Percentiles rank a stretch among this genome's conserved stretches.
These are phyloP conservation scores for Chelmon rostratus DNA, from an alignment of 2,797 vertebrate species.

Conservation along the genomic window DNA sequence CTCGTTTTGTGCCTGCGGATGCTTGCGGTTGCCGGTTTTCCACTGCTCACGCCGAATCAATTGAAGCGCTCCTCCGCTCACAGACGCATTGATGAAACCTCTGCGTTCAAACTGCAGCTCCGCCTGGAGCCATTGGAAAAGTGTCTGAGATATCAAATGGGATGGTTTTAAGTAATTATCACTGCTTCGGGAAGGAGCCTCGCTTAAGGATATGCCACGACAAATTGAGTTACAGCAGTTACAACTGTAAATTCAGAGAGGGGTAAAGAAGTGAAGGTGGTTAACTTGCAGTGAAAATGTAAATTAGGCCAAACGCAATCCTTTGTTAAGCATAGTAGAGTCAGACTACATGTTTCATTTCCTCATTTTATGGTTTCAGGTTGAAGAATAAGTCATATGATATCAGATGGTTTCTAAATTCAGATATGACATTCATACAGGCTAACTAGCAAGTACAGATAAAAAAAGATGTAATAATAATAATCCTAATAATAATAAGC, in stretches of 20 bases:
- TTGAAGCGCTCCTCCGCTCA: constrained; percentile 25
- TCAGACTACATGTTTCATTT: neutral
- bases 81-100: constrained; percentile 33
- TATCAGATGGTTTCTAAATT: constrained; percentile 1
- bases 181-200: constrained; percentile 11
- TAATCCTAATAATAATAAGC: neutral
- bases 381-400: neutral
- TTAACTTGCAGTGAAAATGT: constrained; percentile 25
- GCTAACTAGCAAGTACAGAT: neutral
- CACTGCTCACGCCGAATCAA: constrained; percentile 41
- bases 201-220: constrained; percentile 28
- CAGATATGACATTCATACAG: neutral
- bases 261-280: constrained; percentile 2
- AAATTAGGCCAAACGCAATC: constrained; percentile 37
- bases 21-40: constrained; percentile 11
- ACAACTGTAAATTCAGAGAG: constrained; percentile 21
- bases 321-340: constrained; percentile 11
- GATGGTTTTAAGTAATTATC: constrained; percentile 56
- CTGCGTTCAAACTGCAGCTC: constrained; percentile 20
- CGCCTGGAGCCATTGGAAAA: constrained; percentile 37
- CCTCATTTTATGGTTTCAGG: constrained; percentile 5
- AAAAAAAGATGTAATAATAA: neutral
- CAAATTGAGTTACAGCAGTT: constrained; percentile 41
- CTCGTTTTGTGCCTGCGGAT: constrained; percentile 38
- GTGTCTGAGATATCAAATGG: constrained; percentile 48